Evolutionary conservation across 2,113 vertebrate species (phyloP).

Genomic region (Pteruthius melanotis): DNA sequence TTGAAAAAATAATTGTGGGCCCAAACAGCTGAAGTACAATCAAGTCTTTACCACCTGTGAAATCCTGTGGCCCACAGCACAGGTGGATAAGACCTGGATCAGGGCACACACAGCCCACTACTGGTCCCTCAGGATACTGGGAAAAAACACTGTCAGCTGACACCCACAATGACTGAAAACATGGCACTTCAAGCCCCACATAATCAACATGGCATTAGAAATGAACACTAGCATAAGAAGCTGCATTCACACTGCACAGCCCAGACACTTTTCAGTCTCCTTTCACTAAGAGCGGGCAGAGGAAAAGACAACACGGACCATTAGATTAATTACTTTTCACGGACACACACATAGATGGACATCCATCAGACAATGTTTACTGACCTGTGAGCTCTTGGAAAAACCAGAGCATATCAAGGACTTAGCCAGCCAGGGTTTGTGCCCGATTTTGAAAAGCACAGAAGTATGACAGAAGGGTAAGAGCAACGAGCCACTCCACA

Average conservation of each 20-base stretch:
- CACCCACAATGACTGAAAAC: neutral
- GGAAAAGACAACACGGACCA: neutral
- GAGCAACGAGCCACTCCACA: neutral
- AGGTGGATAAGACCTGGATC: fast-evolving
- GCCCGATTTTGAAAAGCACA: neutral
- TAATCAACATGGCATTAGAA: neutral
- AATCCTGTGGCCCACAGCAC: neutral
- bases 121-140: neutral
- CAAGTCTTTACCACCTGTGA: neutral
- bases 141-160: neutral
- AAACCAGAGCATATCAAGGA: neutral
- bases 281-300: neutral
- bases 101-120: fast-evolving
- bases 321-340: neutral
- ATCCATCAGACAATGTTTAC: conserved; percentile 38
- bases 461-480: neutral
- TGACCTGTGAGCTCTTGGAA: conserved; percentile 29
- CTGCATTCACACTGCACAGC: neutral
- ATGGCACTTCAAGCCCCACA: neutral
- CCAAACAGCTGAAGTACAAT: neutral
- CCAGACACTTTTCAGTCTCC: neutral
- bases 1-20: neutral
- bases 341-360: neutral
- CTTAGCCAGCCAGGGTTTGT: neutral
- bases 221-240: neutral